Conservation (phyloP, 1,140 invertebrate species). For the Anadara kagoshimensis region DNA sequence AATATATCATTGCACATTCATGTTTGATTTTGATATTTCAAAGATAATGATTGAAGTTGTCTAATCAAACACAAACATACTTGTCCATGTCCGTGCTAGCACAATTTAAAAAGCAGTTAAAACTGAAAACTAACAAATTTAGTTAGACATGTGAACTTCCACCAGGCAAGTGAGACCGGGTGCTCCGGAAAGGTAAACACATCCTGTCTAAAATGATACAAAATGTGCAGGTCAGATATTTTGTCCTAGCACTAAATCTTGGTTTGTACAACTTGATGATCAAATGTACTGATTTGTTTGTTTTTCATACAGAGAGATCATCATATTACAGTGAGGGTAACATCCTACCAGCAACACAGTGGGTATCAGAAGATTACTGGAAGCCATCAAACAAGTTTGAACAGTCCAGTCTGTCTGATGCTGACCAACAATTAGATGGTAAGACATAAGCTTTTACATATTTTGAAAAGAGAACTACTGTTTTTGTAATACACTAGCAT, state of each 20-base stretch:
- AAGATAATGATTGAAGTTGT: no score
- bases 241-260: neutral
- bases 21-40: no score
- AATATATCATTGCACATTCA: no score
- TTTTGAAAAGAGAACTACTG: no score
- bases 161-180: no score
- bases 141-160: no score
- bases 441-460: neutral
- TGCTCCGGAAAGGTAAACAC: no score
- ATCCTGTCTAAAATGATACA: neutral
- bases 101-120: no score
- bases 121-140: no score
- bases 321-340: neutral
- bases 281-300: neutral
- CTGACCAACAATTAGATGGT: constrained; percentile 59
- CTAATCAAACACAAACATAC: no score
- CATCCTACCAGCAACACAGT: constrained; percentile 23
- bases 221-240: neutral
- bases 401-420: constrained; percentile 46
- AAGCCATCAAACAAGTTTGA: constrained; percentile 42
- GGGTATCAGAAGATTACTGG: constrained; percentile 52
- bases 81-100: no score
- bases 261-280: neutral
- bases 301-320: constrained; percentile 25
- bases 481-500: no score